phyloP scores from a whole-genome alignment of 2,797 vertebrate genomes.

The Clarias fuscus region DNA sequence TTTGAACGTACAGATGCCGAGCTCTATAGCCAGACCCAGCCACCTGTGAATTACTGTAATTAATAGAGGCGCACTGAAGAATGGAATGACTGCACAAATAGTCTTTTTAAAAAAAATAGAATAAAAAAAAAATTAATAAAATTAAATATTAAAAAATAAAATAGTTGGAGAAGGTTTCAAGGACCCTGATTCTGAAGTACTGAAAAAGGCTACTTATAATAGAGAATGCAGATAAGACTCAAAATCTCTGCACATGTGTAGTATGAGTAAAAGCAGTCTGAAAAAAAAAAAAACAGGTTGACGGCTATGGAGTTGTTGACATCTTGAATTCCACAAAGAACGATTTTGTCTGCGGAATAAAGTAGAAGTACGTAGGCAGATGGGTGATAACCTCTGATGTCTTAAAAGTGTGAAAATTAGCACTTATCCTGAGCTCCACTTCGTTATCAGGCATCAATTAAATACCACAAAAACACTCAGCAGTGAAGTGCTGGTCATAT shows the following conservation, averaged over 20 bases:
- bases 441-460: neutral
- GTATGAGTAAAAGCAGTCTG: neutral
- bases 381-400: neutral
- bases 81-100: slow-evolving; percentile 65
- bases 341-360: slow-evolving; percentile 1
- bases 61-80: slow-evolving; percentile 65
- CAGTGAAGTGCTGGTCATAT: neutral
- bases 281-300: neutral
- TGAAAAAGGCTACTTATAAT: slow-evolving; percentile 13
- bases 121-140: too few species aligned
- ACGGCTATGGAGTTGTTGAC: neutral
- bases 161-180: slow-evolving; percentile 16
- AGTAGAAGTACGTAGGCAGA: neutral
- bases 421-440: neutral
- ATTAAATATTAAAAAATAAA: too few species aligned
- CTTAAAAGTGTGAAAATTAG: slow-evolving; percentile 6
- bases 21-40: slow-evolving; percentile 58
- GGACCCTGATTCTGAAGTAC: slow-evolving; percentile 66
- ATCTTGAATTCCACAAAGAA: neutral
- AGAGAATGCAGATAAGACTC: neutral
- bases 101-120: slow-evolving; percentile 57
- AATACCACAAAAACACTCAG: neutral
- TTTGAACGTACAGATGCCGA: slow-evolving; percentile 65
- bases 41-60: slow-evolving; percentile 65
- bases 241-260: neutral